Conservation (phyloP, 2,888 invertebrate genomes). For the Metellina segmentata region DNA sequence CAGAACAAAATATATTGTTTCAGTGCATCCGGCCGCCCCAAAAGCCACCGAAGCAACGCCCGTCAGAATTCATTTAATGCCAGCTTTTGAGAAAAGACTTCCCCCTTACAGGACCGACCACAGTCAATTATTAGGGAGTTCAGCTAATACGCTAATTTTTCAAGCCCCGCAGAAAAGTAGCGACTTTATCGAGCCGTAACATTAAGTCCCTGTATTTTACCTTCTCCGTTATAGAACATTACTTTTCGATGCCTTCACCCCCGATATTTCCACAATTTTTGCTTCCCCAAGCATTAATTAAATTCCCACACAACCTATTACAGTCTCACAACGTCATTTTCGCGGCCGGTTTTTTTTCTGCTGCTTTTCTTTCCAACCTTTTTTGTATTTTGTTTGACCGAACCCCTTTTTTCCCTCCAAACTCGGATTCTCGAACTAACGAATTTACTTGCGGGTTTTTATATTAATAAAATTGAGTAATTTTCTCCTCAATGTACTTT, state of each 20-base stretch:
- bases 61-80: slow-evolving; percentile 45
- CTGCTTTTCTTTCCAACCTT: background rate
- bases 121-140: slow-evolving; percentile 48
- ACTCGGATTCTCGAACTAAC: slow-evolving; percentile 28
- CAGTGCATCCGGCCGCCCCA: background rate
- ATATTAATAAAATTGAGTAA: slow-evolving; percentile 65
- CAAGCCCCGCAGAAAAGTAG: slow-evolving; percentile 21
- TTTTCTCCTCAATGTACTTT: slow-evolving; percentile 36
- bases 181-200: slow-evolving; percentile 44
- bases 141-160: slow-evolving; percentile 57
- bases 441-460: slow-evolving; percentile 40
- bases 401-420: background rate
- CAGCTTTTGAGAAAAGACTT: slow-evolving; percentile 51
- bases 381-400: slow-evolving; percentile 2
- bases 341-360: slow-evolving; percentile 13
- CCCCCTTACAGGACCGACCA: slow-evolving; percentile 19
- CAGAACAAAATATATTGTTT: no score
- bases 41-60: background rate
- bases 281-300: slow-evolving; percentile 58
- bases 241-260: slow-evolving; percentile 45
- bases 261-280: slow-evolving; percentile 66
- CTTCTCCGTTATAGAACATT: slow-evolving; percentile 39
- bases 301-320: slow-evolving; percentile 55
- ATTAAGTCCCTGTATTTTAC: slow-evolving; percentile 32
- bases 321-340: slow-evolving; percentile 63